phyloP scores from a whole-genome alignment of 1,140 invertebrate species.

The Eurytemora carolleeae region DNA sequence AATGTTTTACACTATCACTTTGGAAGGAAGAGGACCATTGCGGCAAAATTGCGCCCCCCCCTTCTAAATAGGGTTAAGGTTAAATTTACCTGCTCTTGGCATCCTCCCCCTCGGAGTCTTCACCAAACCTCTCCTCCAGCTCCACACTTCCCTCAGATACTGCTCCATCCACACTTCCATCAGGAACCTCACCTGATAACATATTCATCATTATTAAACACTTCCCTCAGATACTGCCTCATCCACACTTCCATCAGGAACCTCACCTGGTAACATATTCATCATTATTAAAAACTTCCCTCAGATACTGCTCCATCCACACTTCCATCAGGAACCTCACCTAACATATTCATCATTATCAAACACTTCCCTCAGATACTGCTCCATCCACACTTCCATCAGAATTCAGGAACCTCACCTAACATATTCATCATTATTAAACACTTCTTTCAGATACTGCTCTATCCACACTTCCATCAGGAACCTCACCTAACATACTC shows the following conservation, averaged over 20 bases:
- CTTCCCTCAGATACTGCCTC: conserved; percentile 19
- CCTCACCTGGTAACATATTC: too few species aligned
- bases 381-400: too few species aligned
- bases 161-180: conserved; percentile 20
- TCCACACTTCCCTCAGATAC: conserved; percentile 19
- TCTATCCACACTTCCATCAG: conserved; percentile 20
- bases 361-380: too few species aligned
- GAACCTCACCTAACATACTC: conserved; percentile 17
- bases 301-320: too few species aligned
- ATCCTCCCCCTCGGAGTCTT: conserved; percentile 15
- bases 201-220: conserved; percentile 2
- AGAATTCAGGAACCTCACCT: too few species aligned
- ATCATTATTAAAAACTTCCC: too few species aligned
- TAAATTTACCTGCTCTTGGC: conserved; percentile 16
- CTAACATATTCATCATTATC: too few species aligned
- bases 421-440: too few species aligned
- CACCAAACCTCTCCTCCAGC: conserved; percentile 17
- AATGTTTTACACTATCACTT: too few species aligned
- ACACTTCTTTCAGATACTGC: conserved; percentile 18
- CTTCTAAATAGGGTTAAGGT: background rate
- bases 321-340: too few species aligned
- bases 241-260: conserved; percentile 19
- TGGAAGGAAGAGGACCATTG: too few species aligned
- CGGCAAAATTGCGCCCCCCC: too few species aligned
- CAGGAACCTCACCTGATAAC: conserved; percentile 17